These are phyloP conservation scores for Tachycineta bicolor DNA, from an alignment of 2,113 vertebrate species.

Conservation along the genomic window DNA sequence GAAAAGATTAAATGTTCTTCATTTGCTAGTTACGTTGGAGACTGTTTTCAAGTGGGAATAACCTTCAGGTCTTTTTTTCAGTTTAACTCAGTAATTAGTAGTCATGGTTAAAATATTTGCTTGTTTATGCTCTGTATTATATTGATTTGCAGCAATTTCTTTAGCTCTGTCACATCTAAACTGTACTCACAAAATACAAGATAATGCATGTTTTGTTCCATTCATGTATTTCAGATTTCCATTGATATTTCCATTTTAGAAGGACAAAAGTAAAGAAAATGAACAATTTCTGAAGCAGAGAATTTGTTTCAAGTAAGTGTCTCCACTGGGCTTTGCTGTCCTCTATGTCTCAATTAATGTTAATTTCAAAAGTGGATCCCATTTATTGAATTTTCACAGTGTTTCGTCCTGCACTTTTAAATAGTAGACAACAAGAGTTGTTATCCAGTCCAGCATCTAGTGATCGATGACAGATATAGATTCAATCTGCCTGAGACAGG, in stretches of 20 bases:
- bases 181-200: background rate
- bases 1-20: background rate
- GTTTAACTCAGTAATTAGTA: constrained; percentile 25
- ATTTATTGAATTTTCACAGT: background rate
- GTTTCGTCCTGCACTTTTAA: background rate
- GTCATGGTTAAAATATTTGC: background rate
- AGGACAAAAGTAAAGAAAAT: background rate
- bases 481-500: background rate
- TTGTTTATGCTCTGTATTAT: background rate
- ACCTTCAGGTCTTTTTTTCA: constrained; percentile 11
- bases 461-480: constrained; percentile 2
- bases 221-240: background rate
- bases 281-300: background rate
- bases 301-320: background rate
- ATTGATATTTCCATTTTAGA: background rate
- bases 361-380: background rate
- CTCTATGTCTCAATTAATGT: background rate
- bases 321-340: background rate
- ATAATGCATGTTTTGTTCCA: background rate
- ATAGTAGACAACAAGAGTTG: background rate
- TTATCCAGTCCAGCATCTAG: background rate
- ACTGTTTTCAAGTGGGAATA: background rate
- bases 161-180: background rate
- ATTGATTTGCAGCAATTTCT: background rate
- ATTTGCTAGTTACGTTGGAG: background rate